Conservation (phyloP, 2,797 vertebrate genomes). For the Cygnus olor region DNA sequence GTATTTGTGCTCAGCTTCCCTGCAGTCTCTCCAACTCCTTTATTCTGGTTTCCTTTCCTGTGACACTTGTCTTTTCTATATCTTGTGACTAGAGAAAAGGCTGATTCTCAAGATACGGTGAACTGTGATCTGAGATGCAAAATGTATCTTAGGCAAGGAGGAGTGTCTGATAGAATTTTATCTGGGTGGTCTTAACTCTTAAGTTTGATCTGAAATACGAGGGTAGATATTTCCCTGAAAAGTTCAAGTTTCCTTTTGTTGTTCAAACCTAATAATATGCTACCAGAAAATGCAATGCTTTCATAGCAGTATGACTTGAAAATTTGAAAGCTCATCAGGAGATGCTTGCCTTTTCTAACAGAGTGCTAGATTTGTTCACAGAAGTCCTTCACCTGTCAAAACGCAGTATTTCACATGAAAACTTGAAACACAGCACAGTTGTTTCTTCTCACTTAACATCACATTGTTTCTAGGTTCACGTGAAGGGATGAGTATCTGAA, state of each 20-base stretch:
- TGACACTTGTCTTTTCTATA: neutral
- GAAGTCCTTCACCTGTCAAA: neutral
- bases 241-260: neutral
- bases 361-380: neutral
- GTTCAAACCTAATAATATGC: neutral
- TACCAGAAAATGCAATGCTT: neutral
- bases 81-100: neutral
- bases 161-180: neutral
- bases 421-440: neutral
- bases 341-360: neutral
- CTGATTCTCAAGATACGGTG: neutral
- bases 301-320: neutral
- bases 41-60: neutral
- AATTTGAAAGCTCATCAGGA: neutral
- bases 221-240: neutral
- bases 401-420: neutral
- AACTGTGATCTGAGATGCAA: neutral
- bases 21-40: neutral
- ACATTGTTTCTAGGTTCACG: neutral
- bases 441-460: neutral
- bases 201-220: neutral
- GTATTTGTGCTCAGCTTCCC: neutral
- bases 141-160: neutral
- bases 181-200: neutral
- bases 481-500: neutral